These are phyloP conservation scores for Mesembrinibis cayennensis DNA, from an alignment of 2,113 vertebrate species.

Conservation along the genomic window DNA sequence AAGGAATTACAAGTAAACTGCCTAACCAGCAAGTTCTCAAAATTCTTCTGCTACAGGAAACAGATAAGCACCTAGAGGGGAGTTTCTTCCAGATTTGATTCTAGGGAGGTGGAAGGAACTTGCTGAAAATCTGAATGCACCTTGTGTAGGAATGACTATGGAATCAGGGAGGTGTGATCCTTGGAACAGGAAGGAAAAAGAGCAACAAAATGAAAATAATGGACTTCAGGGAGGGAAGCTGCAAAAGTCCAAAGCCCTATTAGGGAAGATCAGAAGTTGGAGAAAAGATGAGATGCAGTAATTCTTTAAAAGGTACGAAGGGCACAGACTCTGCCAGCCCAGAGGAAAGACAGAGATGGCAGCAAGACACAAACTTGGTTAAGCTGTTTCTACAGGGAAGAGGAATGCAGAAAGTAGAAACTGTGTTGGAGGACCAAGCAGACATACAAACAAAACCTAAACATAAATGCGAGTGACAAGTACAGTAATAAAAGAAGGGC, in stretches of 20 bases:
- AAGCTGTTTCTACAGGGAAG: not conserved
- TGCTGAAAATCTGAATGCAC: not conserved
- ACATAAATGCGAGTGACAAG: not conserved
- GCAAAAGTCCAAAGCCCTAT: not conserved
- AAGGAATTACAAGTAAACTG: not conserved
- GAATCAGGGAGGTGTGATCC: not conserved
- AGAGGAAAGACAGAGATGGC: not conserved
- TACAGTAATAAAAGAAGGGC: not conserved
- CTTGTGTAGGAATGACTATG: not conserved
- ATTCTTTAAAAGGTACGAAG: not conserved
- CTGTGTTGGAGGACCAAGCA: not conserved
- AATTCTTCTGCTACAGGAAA: not conserved
- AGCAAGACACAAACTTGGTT: not conserved
- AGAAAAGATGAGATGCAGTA: not conserved
- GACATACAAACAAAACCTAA: not conserved
- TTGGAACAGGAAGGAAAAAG: not conserved
- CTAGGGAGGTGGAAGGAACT: not conserved
- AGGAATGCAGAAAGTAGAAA: not conserved
- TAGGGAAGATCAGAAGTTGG: not conserved
- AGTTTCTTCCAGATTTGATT: not conserved
- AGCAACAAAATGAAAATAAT: not conserved
- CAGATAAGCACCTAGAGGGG: not conserved
- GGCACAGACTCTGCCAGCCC: not conserved
- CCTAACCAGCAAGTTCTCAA: not conserved
- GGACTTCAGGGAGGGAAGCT: not conserved